Evolutionary conservation across 1,140 invertebrate genomes (phyloP), one percentile per base, ranked within the genome.

Genomic region (Neuroterus valhalla): DNA sequence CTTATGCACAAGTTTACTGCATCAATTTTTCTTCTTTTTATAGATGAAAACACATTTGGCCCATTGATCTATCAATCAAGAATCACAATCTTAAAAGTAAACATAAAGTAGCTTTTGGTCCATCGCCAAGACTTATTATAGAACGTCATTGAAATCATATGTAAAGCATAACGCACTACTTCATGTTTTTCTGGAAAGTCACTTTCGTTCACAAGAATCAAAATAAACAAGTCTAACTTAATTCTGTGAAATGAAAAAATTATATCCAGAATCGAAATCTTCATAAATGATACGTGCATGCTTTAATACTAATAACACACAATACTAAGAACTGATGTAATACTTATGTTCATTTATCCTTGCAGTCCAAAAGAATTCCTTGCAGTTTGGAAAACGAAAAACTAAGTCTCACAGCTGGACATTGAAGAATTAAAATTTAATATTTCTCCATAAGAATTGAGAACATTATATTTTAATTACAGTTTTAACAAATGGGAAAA

Each of bases 51-150:
- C 50, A 31, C 26, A 26, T 11, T 26, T 14, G 11, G 3, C 23
- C n/a, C 8, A n/a, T n/a, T 26, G 55, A 10, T 17, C 23, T 8
- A 38, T 5, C 31, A 38, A 38, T 10, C 31, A 38, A 38, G 31
- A 38, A 38, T 38, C 31, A 38, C 31, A 38, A 38, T 38, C 31
- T 38, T 70, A 82, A 75, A 75, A 79, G 76, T 80, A 78, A 77
- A 81, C 75, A 78, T 85, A 78, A 78, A 79, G 73, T 81, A 77
- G 74, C 48, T 74, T 74, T 66, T 84, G 81, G 78, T 79, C 79
- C 78, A 77, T 84, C 76, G 82, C 80, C 78, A 78, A 81, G 84
- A 71, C 78, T 84, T 74, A 23, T 70, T 46, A 50, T 21, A 70
- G 70, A 38, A 19, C 45, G 26, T 70, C 50, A 70, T 69, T 21